These are phyloP conservation scores for Myopa tessellatipennis DNA, from an alignment of 2,888 invertebrate genomes.

Conservation along the genomic window DNA sequence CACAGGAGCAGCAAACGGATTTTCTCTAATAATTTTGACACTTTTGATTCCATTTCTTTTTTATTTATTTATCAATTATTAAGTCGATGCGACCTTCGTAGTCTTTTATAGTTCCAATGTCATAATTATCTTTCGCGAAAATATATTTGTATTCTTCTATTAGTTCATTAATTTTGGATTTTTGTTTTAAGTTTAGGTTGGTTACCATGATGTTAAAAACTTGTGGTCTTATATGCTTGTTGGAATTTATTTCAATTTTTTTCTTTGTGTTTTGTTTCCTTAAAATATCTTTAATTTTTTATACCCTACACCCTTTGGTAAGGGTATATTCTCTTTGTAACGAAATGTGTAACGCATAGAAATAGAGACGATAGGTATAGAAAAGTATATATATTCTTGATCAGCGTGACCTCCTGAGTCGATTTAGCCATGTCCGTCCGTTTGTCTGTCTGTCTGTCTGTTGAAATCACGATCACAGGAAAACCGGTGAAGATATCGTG, in stretches of 20 bases:
- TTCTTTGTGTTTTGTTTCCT: not conserved
- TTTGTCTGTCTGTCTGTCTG: too few relatives aligned
- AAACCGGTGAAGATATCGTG: too few relatives aligned
- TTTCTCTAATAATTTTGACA: conserved; percentile 35
- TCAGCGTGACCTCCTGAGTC: too few relatives aligned
- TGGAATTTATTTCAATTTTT: not conserved
- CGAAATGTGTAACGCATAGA: too few relatives aligned
- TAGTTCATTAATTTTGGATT: not conserved
- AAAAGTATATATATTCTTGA: too few relatives aligned
- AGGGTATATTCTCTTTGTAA: too few relatives aligned
- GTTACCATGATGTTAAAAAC: not conserved
- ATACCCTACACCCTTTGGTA: too few relatives aligned
- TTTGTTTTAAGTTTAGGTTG: not conserved
- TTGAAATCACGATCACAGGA: too few relatives aligned
- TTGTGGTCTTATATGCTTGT: not conserved
- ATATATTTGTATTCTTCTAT: not conserved
- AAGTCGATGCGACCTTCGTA: conserved; percentile 16
- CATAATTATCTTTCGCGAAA: conserved; percentile 9
- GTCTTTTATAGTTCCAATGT: conserved; percentile 10
- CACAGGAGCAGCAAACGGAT: conserved; percentile 43
- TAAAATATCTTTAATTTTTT: not conserved
- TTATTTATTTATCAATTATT: conserved; percentile 12
- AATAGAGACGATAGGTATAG: too few relatives aligned
- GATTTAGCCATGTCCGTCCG: too few relatives aligned
- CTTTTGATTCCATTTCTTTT: conserved; percentile 19